Base-by-base conservation (phyloP, 2,888 invertebrate genomes). In the Alcis repandata region DNA sequence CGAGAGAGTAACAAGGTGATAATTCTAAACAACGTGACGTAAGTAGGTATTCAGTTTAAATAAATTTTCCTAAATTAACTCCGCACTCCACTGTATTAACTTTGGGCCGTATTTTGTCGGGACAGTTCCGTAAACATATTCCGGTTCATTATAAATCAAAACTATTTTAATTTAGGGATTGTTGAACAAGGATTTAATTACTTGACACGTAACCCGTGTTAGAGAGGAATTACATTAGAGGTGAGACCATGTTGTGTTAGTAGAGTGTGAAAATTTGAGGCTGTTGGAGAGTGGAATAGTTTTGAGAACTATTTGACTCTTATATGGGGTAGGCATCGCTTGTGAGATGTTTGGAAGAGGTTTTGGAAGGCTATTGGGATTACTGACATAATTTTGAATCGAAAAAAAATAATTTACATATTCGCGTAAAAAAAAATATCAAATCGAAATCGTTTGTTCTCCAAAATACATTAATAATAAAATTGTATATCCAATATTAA, bases 61-160 rank as follows among this genome's bases (percentile, higher is more conserved):
- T 61, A 60, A 60, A 46, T 49, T 52, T 52, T 19, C 38, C 27
- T 38, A 63, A 63, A 63, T 57, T 51, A 57, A 43, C 17, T 38
- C 41, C 13, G 33, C 41, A 10, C 43, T 51, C 15, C 13, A 49
- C 15, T 15, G 20, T 32, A 27, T 43, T 51, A 51, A 58, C 51
- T 43, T 51, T 32, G 56, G 43, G 0, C 41, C 38, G 27, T 57
- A 58, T 52, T 45, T 45, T 27, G 51, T 45, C 15, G 36, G 45
- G 49, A 58, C 45, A 56, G 49, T 49, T 58, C 52, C 22, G 56
- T 62, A 62, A 61, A 58, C 63, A 63, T 62, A 56, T 63, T 63
- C 27, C 22, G 52, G 63, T 58, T 63, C 33, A 51, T 56, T 62
- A 56, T 62, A 62, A 63, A 63, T 58, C 57, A 58, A 51, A 63